Conservation (phyloP, 2,113 vertebrate genomes). For the Ramphastos sulfuratus region DNA sequence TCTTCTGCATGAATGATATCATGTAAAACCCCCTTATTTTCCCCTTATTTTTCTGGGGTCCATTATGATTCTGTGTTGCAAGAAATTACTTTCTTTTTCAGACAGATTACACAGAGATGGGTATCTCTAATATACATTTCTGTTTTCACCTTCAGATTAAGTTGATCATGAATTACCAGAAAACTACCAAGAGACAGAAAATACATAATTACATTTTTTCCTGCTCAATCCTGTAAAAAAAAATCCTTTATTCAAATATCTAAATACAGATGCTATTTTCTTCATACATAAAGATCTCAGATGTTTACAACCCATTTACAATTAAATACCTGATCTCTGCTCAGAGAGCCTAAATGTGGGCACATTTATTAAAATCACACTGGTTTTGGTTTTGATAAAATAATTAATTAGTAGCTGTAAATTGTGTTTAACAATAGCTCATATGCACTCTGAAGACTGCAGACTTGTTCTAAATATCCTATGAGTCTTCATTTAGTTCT, state of each 20-base stretch:
- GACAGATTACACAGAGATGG: neutral
- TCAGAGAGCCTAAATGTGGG: neutral
- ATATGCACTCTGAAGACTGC: neutral
- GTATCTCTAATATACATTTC: neutral
- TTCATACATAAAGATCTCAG: neutral
- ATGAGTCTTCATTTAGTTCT: conserved; percentile 31
- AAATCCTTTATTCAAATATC: neutral
- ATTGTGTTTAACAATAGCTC: neutral
- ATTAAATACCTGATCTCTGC: conserved; percentile 4
- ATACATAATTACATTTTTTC: neutral
- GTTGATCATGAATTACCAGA: neutral
- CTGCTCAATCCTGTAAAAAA: neutral
- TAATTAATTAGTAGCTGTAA: neutral
- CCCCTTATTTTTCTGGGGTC: neutral
- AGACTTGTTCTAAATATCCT: neutral
- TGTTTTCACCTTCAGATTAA: conserved; percentile 8
- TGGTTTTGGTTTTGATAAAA: conserved; percentile 24
- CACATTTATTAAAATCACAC: neutral
- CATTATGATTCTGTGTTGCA: neutral
- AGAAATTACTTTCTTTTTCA: neutral
- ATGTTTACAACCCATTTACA: conserved; percentile 1
- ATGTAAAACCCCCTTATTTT: neutral
- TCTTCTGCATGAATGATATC: neutral
- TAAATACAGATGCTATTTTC: neutral
- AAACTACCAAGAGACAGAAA: neutral